Percentiles rank a stretch among this genome's conserved stretches.
These are phyloP conservation scores for Lasioglossum calceatum DNA, from an alignment of 2,888 invertebrate genomes.

Conservation along the genomic window DNA sequence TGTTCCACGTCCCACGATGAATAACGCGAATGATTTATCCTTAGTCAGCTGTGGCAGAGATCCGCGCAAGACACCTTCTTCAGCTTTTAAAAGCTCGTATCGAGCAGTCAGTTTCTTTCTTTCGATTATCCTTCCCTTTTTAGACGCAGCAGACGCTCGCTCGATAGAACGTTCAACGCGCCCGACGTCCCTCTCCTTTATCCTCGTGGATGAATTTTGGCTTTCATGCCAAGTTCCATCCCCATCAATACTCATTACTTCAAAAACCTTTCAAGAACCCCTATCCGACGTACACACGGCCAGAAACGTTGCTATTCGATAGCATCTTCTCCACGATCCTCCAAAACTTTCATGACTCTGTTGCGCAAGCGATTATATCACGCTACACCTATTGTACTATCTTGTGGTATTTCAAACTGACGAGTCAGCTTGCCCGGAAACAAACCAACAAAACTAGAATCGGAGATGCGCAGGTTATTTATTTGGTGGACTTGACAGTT, in stretches of 20 bases:
- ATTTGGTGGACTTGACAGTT: not conserved
- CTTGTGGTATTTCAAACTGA: not conserved
- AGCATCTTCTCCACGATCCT: not conserved
- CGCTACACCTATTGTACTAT: not conserved
- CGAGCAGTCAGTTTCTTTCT: not conserved
- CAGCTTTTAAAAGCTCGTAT: not conserved
- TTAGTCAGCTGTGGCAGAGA: not conserved
- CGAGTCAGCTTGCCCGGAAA: not conserved
- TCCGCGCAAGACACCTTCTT: not conserved
- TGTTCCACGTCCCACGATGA: not conserved
- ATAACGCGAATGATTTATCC: not conserved
- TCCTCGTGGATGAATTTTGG: slow-evolving; percentile 4
- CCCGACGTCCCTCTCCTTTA: not conserved
- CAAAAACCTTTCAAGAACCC: not conserved
- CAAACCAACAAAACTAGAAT: not conserved
- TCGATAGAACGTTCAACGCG: not conserved
- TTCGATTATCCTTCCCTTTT: slow-evolving; percentile 1
- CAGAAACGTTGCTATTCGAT: not conserved
- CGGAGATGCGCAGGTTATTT: not conserved
- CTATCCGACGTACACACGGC: not conserved
- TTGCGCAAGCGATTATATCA: not conserved
- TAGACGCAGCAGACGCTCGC: not conserved
- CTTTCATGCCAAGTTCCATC: not conserved
- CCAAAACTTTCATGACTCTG: not conserved
- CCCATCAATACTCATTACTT: not conserved